phyloP scores from a whole-genome alignment of 2,797 vertebrate species.

The Helarctos malayanus region DNA sequence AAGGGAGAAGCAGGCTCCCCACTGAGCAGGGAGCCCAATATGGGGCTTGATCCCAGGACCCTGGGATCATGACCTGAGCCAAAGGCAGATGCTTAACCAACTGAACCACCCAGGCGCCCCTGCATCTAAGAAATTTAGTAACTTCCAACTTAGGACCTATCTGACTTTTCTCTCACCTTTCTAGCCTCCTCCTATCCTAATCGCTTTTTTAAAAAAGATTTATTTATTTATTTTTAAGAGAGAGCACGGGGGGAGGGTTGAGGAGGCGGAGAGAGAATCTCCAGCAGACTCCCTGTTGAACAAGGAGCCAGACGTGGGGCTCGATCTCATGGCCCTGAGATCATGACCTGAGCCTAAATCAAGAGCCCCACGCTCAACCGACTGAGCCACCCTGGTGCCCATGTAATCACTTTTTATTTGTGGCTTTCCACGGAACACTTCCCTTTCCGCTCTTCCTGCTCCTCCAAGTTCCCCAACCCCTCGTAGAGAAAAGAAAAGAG shows the following conservation, averaged over 20 bases:
- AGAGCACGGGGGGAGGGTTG: too few species aligned
- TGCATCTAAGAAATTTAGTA: not conserved
- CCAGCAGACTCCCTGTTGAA: too few species aligned
- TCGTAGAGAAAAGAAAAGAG: not conserved
- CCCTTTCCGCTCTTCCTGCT: not conserved
- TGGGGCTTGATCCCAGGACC: too few species aligned
- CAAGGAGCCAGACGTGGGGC: too few species aligned
- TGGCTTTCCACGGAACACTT: constrained; percentile 15
- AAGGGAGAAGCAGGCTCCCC: too few species aligned
- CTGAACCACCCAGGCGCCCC: too few species aligned
- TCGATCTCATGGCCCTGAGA: not conserved
- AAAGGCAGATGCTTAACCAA: too few species aligned
- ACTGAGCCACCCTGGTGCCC: not conserved
- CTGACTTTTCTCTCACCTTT: not conserved
- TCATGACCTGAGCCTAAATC: not conserved
- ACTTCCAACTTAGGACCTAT: not conserved
- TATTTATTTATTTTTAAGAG: not conserved
- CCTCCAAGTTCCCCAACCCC: not conserved
- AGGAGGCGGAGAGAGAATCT: too few species aligned
- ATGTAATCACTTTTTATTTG: not conserved
- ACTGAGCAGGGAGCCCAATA: too few species aligned
- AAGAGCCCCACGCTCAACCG: not conserved
- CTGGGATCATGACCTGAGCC: too few species aligned
- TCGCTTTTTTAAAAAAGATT: not conserved
- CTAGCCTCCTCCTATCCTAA: not conserved